These are phyloP conservation scores for Macropus fuliginosus DNA, from an alignment of 2,797 vertebrate species.

Conservation along the genomic window DNA sequence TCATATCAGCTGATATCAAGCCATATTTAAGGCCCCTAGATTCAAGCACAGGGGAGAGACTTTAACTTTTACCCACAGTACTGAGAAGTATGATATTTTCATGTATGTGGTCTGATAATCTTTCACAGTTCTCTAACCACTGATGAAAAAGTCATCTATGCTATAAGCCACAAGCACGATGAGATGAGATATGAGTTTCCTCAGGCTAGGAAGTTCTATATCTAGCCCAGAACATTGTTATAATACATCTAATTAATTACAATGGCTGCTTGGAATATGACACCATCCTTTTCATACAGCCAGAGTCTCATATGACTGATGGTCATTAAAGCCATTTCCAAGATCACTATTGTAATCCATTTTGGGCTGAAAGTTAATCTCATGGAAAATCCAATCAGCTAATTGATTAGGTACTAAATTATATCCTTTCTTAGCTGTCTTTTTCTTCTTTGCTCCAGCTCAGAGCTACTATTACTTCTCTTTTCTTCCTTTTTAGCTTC, in stretches of 20 bases:
- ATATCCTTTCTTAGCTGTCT: conserved; percentile 72
- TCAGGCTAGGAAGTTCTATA: conserved; percentile 70
- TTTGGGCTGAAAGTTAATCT: conserved; percentile 78
- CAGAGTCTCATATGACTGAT: conserved; percentile 55
- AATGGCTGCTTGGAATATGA: conserved; percentile 74
- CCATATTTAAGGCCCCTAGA: conserved; percentile 59
- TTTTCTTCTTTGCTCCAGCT: conserved; percentile 70
- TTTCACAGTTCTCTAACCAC: not conserved
- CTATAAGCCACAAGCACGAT: conserved; percentile 46
- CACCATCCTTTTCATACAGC: conserved; percentile 68
- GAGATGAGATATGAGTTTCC: conserved; percentile 41
- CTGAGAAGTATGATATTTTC: conserved; percentile 63
- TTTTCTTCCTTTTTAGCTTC: conserved; percentile 21
- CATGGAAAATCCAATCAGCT: conserved; percentile 81
- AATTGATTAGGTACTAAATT: conserved; percentile 83
- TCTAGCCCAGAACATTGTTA: conserved; percentile 72
- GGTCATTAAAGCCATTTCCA: conserved; percentile 70
- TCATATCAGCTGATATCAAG: conserved; percentile 64
- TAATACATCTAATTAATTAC: conserved; percentile 80
- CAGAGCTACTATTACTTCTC: conserved; percentile 47
- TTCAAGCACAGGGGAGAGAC: conserved; percentile 62
- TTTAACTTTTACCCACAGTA: conserved; percentile 61
- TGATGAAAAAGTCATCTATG: conserved; percentile 65
- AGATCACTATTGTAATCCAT: conserved; percentile 75
- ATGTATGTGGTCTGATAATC: conserved; percentile 69